Base-by-base conservation (phyloP, 2,113 vertebrate genomes). In the Apteryx mantelli region DNA sequence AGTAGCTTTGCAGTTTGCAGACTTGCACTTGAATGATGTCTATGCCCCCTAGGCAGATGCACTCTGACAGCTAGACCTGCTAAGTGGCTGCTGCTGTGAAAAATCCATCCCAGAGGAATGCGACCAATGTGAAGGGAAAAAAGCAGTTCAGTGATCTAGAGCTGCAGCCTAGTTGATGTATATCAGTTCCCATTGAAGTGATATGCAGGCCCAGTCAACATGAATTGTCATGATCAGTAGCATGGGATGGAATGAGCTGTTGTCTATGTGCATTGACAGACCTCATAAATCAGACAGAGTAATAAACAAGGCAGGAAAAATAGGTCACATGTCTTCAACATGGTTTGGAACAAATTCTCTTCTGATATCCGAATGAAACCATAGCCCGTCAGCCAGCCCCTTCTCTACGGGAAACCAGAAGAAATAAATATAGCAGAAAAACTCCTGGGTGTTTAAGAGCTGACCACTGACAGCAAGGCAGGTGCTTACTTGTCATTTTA, bases 121-220 rank as follows among this genome's bases (percentile, higher is more conserved):
- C 21, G 64, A 82, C 18, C 65, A 58, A 13, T 58, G 55, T 10
- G 3, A 3, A 11, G 42, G 55, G 30, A 78, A 69, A 34, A 28
- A 28, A 78, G 13, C 11, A 68, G 4, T 1, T 53, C 17, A 19
- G 11, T 3, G 6, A 38, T 26, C 28, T 26, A 12, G 53, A 73
- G 36, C 48, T 70, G 70, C 56, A 58, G 28, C 55, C 55, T 58
- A 18, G 8, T 32, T 58, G 55, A 14, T 44, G 16, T 6, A 0
- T 21, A 19, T 42, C 38, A 14, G 5, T 32, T 74, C 11, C 25
- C 21, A 8, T 8, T 13, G 42, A 36, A 60, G 60, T 16, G 58
- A 42, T 19, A 58, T 5, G 17, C 0, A 0, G 60, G 74, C 25
- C 12, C 24, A 9, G 0, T 0, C n/a, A 38, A 34, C 25, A 48